Base-by-base conservation (phyloP, 2,113 vertebrate species). In the Platycercus adscitus region DNA sequence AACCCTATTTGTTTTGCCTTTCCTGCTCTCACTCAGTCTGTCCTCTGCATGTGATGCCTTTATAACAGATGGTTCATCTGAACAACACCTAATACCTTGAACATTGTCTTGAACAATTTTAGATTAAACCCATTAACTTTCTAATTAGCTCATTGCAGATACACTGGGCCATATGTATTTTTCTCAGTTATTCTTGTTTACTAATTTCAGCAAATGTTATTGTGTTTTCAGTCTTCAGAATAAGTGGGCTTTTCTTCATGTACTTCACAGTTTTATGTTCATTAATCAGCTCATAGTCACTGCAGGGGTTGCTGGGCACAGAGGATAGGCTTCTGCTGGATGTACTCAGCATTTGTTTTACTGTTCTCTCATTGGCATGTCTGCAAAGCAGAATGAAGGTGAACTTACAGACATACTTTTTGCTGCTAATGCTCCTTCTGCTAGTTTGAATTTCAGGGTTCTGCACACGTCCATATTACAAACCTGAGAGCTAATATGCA, bases 291-390 rank as follows among this genome's bases (percentile, higher is more conserved):
- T 39, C 23, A 10, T 2, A 16, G 8, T 53, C 7, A 41, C 11
- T 69, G 17, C 18, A 35, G 26, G 4, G 3, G 0, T 13, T 64
- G 12, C 24, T 76, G 50, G 37, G 21, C 2, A 17, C 6, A 13
- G 15, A 70, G 43, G 16, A 18, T 3, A 25, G 26, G 11, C 3
- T 21, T 89, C 44, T 68, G 7, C 8, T 78, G 28, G 56, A 71
- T 79, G 7, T 33, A 43, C 11, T 65, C 50, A 41, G 19, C 5
- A 35, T 68, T 89, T 66, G 6, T 6, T 44, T 81, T 60, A 9
- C 15, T 60, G 0, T 17, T 81, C 25, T 76, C 7, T 23, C 1
- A 1, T 17, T 71, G 61, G 11, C 13, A 41, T 1, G 2, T 25
- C 55, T 88, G 47, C 37, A 71, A 75, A 75, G 17, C 25, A 79